phyloP scores from a whole-genome alignment of 2,797 vertebrate genomes.

The Leontocebus nigricollis region DNA sequence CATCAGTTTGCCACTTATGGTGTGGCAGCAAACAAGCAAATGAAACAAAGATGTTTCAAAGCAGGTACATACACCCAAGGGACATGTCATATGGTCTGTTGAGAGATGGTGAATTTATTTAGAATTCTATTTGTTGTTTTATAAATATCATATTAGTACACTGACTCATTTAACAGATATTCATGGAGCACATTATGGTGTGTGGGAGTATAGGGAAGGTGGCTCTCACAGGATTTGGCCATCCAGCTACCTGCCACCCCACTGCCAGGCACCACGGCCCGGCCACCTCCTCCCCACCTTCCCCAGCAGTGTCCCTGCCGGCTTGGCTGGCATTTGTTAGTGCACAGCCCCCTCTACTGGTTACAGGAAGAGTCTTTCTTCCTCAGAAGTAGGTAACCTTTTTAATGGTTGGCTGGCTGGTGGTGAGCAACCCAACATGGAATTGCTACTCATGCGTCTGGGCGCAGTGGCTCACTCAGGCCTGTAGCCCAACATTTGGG shows the following conservation, averaged over 20 bases:
- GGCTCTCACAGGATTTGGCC: rapidly evolving
- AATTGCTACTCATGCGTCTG: neutral
- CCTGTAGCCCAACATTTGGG: too few relatives aligned
- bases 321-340: neutral
- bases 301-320: rapidly evolving
- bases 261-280: neutral
- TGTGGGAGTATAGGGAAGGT: rapidly evolving
- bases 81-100: neutral
- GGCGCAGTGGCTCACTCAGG: too few relatives aligned
- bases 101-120: neutral
- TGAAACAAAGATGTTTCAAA: neutral
- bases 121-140: neutral
- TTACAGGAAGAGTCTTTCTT: neutral
- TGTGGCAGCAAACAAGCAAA: too few relatives aligned
- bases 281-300: neutral
- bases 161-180: neutral
- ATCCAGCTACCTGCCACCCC: neutral
- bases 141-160: neutral
- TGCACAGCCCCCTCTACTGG: neutral
- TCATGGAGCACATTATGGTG: neutral
- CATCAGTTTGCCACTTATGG: neutral
- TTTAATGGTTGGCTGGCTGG: neutral
- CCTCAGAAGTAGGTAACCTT: neutral
- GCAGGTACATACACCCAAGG: neutral
- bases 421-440: neutral